These are phyloP conservation scores for Melanerpes aurifrons DNA, from an alignment of 2,113 vertebrate species.

Conservation along the genomic window DNA sequence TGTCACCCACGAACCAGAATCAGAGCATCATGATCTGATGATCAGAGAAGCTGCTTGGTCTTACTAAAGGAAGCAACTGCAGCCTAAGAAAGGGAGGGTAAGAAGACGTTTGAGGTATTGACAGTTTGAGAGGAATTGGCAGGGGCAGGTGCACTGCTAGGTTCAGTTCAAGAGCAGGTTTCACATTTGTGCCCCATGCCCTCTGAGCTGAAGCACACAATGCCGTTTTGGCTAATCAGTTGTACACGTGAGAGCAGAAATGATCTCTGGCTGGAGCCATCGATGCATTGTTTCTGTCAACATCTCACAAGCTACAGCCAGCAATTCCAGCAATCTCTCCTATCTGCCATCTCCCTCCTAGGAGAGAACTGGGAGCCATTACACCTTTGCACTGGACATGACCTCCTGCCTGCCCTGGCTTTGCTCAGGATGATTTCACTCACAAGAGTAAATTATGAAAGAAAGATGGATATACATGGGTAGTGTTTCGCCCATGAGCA, in stretches of 20 bases:
- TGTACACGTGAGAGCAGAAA: not conserved
- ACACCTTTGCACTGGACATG: not conserved
- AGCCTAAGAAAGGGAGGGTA: not conserved
- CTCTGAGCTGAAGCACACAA: not conserved
- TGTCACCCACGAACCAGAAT: not conserved
- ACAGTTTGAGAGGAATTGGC: not conserved
- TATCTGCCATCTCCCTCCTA: not conserved
- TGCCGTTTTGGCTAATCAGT: not conserved
- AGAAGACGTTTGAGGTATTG: not conserved
- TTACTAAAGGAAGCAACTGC: not conserved
- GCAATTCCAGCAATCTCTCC: rapidly evolving
- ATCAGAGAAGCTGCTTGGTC: not conserved
- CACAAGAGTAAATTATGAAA: not conserved
- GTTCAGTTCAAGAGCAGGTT: not conserved
- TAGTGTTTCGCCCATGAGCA: not conserved
- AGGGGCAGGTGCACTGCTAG: not conserved
- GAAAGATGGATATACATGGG: not conserved
- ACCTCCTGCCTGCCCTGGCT: not conserved
- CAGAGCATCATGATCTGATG: not conserved
- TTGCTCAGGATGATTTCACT: not conserved
- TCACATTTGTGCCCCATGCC: not conserved
- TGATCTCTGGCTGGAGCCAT: not conserved
- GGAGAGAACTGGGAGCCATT: not conserved
- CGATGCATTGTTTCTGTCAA: not conserved
- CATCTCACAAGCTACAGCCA: not conserved